Base-by-base conservation (phyloP, 2,797 vertebrate genomes). In the Streptopelia turtur region DNA sequence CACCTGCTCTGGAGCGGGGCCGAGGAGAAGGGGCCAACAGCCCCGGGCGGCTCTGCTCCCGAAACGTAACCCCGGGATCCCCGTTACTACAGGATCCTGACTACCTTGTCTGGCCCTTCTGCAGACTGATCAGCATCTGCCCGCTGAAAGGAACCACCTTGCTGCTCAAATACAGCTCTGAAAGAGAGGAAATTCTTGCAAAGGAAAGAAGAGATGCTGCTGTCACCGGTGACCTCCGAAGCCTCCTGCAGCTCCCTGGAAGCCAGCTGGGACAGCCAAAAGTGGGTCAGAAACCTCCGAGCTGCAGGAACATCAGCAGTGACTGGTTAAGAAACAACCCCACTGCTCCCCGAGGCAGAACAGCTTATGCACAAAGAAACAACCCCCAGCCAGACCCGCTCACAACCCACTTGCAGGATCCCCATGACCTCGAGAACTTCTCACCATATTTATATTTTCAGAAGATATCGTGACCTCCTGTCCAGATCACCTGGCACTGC, bases 1-100 rank as follows among this genome's bases (percentile, higher is more conserved):
- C 1, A 59, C 61, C 68, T 49, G 31, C 68, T 50, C 75, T 68
- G 89, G 83, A 74, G 57, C 0, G 5, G 55, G 47, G 84, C 79
- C 94, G 96, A 56, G 83, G n/a, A 25, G 65, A 89, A 95, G 41
- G 61, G 57, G 60, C 52, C 81, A 75, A 8, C 70, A 77, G 56
- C 49, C 68, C 50, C 1, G 0, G 39, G 75, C 4, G 41, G 66
- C 53, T 17, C 39, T 9, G 13, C 7, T 66, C 35, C 64, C 57
- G 15, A 28, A 14, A 8, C 5, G n/a, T 4, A 39, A 56, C 4
- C 39, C 87, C 64, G 49, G 64, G 21, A n/a, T 10, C 45, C 33
- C 22, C 43, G 30, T 11, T 31, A 22, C 77, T 60, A 68, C 49
- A 56, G 68, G 50, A 43, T 33, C 64, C 27, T 52, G 33, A 15